Evolutionary conservation across 2,113 vertebrate species (phyloP), one percentile per base, ranked within the genome.

Genomic region (Seriola rivoliana): DNA sequence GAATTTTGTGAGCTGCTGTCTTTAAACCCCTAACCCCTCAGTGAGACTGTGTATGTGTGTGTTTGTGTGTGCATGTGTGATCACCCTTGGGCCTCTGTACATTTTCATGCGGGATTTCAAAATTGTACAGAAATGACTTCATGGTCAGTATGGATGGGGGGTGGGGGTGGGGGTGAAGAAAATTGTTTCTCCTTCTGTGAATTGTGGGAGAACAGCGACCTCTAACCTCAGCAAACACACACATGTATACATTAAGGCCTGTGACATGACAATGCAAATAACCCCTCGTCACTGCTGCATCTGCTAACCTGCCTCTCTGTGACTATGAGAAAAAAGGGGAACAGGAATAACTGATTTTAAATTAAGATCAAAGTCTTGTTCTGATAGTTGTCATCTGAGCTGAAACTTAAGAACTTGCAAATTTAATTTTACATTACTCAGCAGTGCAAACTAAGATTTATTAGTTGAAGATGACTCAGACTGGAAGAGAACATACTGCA

Each of bases 131-230:
- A 78, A 78, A 79, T 81, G 12, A 87, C 73, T 77, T 65, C 52
- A 58, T 85, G 25, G 75, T 78, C 38, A 75, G 63, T 19, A 16
- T 86, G 19, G 34, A 62, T 9, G 25, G 32, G 62, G 46, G 44
- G 2, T 29, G 29, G 29, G 29, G 29, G 2, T 29, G 29, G 32
- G 62, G 42, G 44, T 54, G n/a, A 67, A 75, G 50, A 76, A 84
- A 75, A 67, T 42, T 1, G 2, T 5, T 23, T 34, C 8, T 34
- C 32, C 44, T 40, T 40, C 17, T 71, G 34, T 60, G 52, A 68
- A 38, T n/a, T 81, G 68, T 85, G 85, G 77, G 87, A 87, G 67
- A 87, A 76, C 57, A 72, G 32, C 42, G 81, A 85, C 66, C 65
- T 82, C 2, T 82, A 55, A 85, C 82, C 68, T 85, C 40, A 50